Base-by-base conservation (phyloP, 2,113 vertebrate genomes). In the Phylloscopus whistleri region DNA sequence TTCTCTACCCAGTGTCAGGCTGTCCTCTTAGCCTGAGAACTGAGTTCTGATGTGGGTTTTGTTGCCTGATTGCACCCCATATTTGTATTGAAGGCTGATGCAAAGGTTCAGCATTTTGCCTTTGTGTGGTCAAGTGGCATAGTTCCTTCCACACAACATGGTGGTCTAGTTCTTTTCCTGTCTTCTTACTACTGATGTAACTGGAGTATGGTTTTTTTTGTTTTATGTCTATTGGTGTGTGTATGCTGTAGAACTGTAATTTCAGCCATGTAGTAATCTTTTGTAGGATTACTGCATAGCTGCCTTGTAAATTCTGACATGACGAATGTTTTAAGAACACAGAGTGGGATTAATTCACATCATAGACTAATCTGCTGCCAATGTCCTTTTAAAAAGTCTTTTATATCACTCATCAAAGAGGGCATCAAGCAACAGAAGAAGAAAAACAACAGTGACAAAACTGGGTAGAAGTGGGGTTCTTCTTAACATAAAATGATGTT, bases 371-470 rank as follows among this genome's bases (percentile, higher is more conserved):
- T 93, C 55, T 90, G 33, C 52, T 91, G 60, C 88, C 93, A 95
- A 93, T 85, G 87, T 73, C 46, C 28, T 91, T 91, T 96, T 56
- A 89, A 93, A 73, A 58, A 74, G 53, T 55, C n/a, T 79, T 88
- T 97, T 84, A 62, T 93, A 95, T 78, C n/a, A 24, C 23, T 91
- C 82, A 91, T 96, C 72, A 93, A 93, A 96, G 92, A 81, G 23
- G n/a, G 28, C 79, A 92, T 69, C 75, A 93, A 89, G 69, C 66
- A 94, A 63, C 3, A 89, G 84, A 81, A 87, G 49, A 91, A 90
- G 27, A 62, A 91, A 81, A 96, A 52, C n/a, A 81, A 44, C 41
- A 46, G 60, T 69, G 46, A 66, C 28, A 85, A 85, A 90, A 83
- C 62, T 44, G 56, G 39, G 52, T 84, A 84, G 66, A 89, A 93